Evolutionary conservation across 92 coral and sea anemone genomes (phyloP), one percentile per base, ranked within the genome.

Genomic region (Ricordea florida): DNA sequence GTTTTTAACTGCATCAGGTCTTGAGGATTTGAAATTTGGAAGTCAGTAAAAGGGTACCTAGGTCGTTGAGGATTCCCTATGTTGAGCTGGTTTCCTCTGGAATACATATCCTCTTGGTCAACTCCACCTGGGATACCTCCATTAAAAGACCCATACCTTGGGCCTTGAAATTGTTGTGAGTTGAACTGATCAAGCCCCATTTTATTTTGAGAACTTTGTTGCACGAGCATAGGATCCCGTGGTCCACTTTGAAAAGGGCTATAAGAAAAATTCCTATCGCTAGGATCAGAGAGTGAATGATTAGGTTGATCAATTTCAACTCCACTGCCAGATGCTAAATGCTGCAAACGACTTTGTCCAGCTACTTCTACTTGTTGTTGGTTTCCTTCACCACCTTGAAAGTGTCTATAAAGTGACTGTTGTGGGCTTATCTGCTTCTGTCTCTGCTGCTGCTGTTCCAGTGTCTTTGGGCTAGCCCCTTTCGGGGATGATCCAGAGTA

Each of bases 1-100:
- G 97, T 96, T 67, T 96, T 96, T 48, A 96, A 72, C 51, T 92
- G 99, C 69, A 86, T 66, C 34, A 91, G 29, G 6, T 76, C 90
- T 50, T 83, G 97, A 18, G 93, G 90, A 21, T 58, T 53, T 21
- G 97, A 70, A 66, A 91, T 79, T 7, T 90, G 82, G 41, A 86
- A 85, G 18, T 86, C 84, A 8, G 88, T 90, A 46, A 57, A 88
- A n/a, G 83, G 82, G 63, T 73, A 80, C 20, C 88, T 82, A 23
- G 82, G 78, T 16, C 75, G 89, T 45, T 80, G 84, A 18, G 72
- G 57, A 33, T 51, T 49, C 2, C 84, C 66, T 87, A 90, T 59
- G 21, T 81, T 72, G 42, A 29, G 77, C 38, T 80, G 87, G 78
- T 86, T 82, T 36, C 74, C 75, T 11, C 92, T 56, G 16, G 65